These are phyloP conservation scores for Ascaphus truei DNA, from an alignment of 2,113 vertebrate genomes.

Conservation along the genomic window DNA sequence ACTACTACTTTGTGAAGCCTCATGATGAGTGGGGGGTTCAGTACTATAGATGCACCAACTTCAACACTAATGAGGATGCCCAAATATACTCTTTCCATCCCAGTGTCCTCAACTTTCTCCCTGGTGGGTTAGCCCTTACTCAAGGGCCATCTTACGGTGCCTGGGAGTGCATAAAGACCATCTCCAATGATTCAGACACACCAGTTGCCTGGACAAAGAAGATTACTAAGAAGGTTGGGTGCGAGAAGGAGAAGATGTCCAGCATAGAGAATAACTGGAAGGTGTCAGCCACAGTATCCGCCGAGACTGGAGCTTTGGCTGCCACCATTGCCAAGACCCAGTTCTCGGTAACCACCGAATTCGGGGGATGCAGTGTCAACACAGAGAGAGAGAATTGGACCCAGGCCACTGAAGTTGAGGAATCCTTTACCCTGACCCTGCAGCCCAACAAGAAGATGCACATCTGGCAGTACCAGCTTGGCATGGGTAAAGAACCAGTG, in stretches of 20 bases:
- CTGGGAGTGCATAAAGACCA: conserved; percentile 23
- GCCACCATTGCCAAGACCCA: not conserved
- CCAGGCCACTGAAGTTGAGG: conserved; percentile 3
- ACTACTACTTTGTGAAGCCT: conserved; percentile 20
- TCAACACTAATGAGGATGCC: not conserved
- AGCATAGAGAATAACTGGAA: conserved; percentile 19
- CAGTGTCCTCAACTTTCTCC: not conserved
- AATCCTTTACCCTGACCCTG: not conserved
- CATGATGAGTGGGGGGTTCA: not conserved
- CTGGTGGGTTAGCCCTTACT: not conserved
- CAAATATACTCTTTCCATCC: conserved; percentile 9
- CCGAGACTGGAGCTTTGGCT: not conserved
- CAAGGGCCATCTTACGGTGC: not conserved
- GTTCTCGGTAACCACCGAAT: not conserved
- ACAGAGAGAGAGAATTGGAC: conserved; percentile 24
- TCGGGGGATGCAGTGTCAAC: not conserved
- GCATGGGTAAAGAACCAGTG: conserved; percentile 4
- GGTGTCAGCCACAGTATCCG: not conserved
- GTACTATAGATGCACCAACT: not conserved
- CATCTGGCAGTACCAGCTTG: conserved; percentile 21
- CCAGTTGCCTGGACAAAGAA: conserved; percentile 8
- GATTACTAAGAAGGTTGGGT: conserved; percentile 17
- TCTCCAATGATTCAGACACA: conserved; percentile 1
- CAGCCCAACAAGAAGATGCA: not conserved
- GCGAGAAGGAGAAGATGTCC: conserved; percentile 13